Evolutionary conservation across 2,797 vertebrate species (phyloP), one percentile per base, ranked within the genome.

Genomic region (Enteromius fasciolatus): DNA sequence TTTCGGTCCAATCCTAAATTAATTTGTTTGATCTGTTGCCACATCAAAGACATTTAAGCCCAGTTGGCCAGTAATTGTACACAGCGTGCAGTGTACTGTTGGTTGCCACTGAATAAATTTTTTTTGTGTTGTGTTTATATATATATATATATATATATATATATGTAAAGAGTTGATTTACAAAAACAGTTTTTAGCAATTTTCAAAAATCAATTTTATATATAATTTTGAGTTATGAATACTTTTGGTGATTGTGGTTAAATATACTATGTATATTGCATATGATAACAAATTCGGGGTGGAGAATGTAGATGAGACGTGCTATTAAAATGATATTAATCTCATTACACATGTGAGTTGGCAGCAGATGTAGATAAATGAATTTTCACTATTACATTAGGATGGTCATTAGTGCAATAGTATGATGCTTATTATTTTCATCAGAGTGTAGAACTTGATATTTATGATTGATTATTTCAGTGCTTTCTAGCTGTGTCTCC

Each of bases 1-100:
- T 81, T 85, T 78, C 31, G 61, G 36, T 69, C 54, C 67, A 46
- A 74, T 33, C 54, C 68, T 61, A 80, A 59, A 36, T 63, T 31
- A 80, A 23, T 52, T 66, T 74, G 74, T 81, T 82, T 85, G 79
- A 68, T 83, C 31, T 66, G 25, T 78, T 74, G 15, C 50, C 64
- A 80, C 73, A 36, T 69, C 74, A 83, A 80, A 64, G 73, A 66
- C 59, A 33, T 33, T 70, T 59, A 31, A 57, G 61, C 61, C 72
- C 36, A 72, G 70, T 50, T 48, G 52, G 48, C 48, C 23, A 63
- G 50, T 68, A 68, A 54, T 78, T 78, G 77, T 68, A 80, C 78
- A 70, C 78, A 80, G 25, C 20, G 52, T 67, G 78, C 50, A 70
- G 36, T 41, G 3, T 23, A 8, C 66, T 59, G 17, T 18, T 68